Evolutionary conservation across 2,888 invertebrate species (phyloP).

Genomic region (Epirrhoe tristata): DNA sequence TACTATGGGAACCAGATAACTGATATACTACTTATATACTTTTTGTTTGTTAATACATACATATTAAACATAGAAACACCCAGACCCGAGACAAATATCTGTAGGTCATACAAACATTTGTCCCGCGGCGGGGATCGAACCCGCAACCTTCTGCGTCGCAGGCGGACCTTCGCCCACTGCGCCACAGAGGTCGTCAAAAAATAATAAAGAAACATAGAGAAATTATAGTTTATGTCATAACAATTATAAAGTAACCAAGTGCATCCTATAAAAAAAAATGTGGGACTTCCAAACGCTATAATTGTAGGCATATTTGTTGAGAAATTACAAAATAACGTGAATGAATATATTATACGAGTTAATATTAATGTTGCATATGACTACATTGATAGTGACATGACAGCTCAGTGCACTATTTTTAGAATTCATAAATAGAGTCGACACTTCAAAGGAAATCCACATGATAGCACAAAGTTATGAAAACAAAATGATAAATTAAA

Average conservation of each 20-base stretch:
- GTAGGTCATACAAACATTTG: too few species aligned
- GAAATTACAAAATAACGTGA: constrained; percentile 1
- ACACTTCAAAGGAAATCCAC: constrained; percentile 43
- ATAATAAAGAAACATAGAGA: neutral
- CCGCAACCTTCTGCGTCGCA: too few species aligned
- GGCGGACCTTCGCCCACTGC: too few species aligned
- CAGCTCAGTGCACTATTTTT: constrained; percentile 16
- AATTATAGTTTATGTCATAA: neutral
- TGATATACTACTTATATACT: too few species aligned
- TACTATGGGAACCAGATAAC: too few species aligned
- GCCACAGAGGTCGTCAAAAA: too few species aligned
- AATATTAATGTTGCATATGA: constrained; percentile 2
- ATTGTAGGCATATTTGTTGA: neutral
- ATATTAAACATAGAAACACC: too few species aligned
- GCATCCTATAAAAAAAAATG: neutral
- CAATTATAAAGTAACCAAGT: constrained; percentile 1
- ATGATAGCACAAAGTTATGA: constrained; percentile 50
- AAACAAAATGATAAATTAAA: constrained; percentile 55
- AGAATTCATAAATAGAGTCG: constrained; percentile 14
- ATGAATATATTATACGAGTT: constrained; percentile 12
- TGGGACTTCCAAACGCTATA: constrained; percentile 1
- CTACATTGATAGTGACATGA: constrained; percentile 10
- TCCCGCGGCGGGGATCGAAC: too few species aligned
- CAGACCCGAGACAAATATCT: too few species aligned
- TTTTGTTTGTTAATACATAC: too few species aligned